These are phyloP conservation scores for Drosophila mojavensis DNA, from an alignment of 1,140 invertebrate species.

Conservation along the genomic window DNA sequence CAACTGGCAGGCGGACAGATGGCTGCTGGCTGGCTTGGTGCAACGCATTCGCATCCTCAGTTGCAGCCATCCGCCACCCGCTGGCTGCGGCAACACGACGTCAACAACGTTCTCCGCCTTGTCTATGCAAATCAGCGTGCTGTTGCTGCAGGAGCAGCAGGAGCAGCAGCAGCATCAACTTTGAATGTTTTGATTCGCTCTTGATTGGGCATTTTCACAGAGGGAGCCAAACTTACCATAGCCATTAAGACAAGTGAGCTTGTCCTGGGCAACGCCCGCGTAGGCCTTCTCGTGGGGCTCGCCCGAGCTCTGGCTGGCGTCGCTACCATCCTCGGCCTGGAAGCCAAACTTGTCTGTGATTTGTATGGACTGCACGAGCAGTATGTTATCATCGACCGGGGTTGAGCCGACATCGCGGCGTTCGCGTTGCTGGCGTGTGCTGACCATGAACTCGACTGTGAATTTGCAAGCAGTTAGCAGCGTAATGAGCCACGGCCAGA, in stretches of 20 bases:
- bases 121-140: constrained; percentile 73
- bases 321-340: constrained; percentile 85
- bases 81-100: constrained; percentile 55
- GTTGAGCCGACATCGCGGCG: constrained; percentile 71
- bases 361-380: constrained; percentile 95
- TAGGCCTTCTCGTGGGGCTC: constrained; percentile 77
- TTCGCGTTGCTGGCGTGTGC: constrained; percentile 60
- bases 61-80: constrained; percentile 40
- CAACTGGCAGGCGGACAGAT: constrained; percentile 37
- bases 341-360: constrained; percentile 96
- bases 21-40: constrained; percentile 15
- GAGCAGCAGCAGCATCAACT: constrained; percentile 8
- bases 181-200: constrained; percentile 61
- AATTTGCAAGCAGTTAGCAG: constrained; percentile 58
- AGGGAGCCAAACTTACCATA: constrained; percentile 76
- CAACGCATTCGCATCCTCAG: constrained; percentile 33
- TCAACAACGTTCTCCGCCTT: constrained; percentile 51
- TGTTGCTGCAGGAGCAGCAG: constrained; percentile 1
- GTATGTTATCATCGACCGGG: constrained; percentile 90
- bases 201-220: constrained; percentile 80
- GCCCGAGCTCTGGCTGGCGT: constrained; percentile 44
- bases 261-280: constrained; percentile 77
- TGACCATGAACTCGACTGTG: constrained; percentile 75
- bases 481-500: constrained; percentile 35
- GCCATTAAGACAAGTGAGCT: constrained; percentile 83